Percentiles rank a stretch among this genome's conserved stretches.
These are phyloP conservation scores for Stigmatopora nigra DNA, from an alignment of 2,113 vertebrate genomes.

Conservation along the genomic window DNA sequence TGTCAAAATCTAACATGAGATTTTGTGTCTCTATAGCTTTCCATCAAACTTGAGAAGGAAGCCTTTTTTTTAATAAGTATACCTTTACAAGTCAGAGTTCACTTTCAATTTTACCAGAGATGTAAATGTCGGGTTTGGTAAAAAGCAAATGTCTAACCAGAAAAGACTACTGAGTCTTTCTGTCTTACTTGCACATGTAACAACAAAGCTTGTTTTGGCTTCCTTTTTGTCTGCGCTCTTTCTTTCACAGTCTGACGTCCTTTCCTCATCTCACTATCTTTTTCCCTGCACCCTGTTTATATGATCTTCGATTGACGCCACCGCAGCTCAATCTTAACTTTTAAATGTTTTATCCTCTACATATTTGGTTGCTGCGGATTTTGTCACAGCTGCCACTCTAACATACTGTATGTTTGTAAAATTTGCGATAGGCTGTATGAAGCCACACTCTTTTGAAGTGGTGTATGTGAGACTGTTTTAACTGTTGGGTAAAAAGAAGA, in stretches of 20 bases:
- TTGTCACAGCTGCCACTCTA: conserved; percentile 57
- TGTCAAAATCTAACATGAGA: conserved; percentile 61
- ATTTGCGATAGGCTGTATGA: conserved; percentile 61
- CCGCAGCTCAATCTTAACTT: conserved; percentile 70
- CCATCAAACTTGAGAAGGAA: conserved; percentile 48
- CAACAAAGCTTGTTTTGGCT: conserved; percentile 76
- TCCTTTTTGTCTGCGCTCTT: conserved; percentile 39
- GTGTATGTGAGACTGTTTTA: conserved; percentile 58
- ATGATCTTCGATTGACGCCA: conserved; percentile 68
- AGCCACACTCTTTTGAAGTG: conserved; percentile 65
- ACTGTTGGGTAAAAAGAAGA: conserved; percentile 60
- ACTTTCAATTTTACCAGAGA: conserved; percentile 89
- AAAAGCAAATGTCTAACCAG: conserved; percentile 84
- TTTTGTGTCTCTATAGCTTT: conserved; percentile 16
- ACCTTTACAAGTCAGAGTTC: conserved; percentile 77
- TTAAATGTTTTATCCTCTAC: conserved; percentile 76
- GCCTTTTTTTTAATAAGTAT: conserved; percentile 79
- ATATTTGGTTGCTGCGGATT: conserved; percentile 68
- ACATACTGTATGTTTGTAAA: conserved; percentile 57
- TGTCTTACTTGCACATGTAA: conserved; percentile 52
- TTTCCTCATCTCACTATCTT: conserved; percentile 41
- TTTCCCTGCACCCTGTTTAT: conserved; percentile 42
- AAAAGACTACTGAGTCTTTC: conserved; percentile 55
- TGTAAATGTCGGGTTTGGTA: conserved; percentile 93
- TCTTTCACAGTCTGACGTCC: conserved; percentile 51